Percentiles rank a stretch among this genome's conserved stretches.
Evolutionary conservation across 1,140 invertebrate genomes (phyloP).

Genomic region (Metopolophium dirhodum): DNA sequence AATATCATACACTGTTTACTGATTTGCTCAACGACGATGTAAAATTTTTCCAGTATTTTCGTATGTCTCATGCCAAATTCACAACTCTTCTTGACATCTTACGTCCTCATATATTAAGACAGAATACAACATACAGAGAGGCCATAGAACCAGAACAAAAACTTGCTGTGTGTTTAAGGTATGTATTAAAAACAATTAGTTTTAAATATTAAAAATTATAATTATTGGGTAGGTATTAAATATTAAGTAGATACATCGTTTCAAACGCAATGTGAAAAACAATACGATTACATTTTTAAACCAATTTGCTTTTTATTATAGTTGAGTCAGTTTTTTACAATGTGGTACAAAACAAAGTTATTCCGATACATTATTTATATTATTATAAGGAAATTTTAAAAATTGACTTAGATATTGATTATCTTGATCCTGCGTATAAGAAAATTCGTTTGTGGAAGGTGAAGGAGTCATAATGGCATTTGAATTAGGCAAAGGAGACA

Average conservation of each 20-base stretch:
- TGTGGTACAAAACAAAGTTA: no score
- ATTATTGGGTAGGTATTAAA: conserved; percentile 7
- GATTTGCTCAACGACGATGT: conserved; percentile 24
- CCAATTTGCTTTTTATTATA: background rate
- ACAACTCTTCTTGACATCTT: background rate
- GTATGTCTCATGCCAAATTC: conserved; percentile 32
- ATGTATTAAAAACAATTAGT: conserved; percentile 23
- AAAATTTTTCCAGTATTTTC: conserved; percentile 41
- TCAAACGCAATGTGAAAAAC: background rate
- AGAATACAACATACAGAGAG: conserved; percentile 34
- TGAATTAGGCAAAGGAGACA: no score
- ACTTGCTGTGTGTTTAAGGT: conserved; percentile 39
- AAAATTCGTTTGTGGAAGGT: no score
- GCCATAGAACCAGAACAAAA: conserved; percentile 16
- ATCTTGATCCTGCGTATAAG: no score
- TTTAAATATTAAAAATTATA: conserved; percentile 22
- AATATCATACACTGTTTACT: conserved; percentile 36
- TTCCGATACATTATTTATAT: no score
- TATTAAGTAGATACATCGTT: background rate
- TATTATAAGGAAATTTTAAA: no score
- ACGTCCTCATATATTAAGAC: background rate
- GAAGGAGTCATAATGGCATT: no score
- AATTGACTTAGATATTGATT: no score
- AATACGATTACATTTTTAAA: background rate
- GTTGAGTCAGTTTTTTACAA: no score